Base-by-base conservation (phyloP, 2,113 vertebrate genomes). In the Cheirogaleus medius region DNA sequence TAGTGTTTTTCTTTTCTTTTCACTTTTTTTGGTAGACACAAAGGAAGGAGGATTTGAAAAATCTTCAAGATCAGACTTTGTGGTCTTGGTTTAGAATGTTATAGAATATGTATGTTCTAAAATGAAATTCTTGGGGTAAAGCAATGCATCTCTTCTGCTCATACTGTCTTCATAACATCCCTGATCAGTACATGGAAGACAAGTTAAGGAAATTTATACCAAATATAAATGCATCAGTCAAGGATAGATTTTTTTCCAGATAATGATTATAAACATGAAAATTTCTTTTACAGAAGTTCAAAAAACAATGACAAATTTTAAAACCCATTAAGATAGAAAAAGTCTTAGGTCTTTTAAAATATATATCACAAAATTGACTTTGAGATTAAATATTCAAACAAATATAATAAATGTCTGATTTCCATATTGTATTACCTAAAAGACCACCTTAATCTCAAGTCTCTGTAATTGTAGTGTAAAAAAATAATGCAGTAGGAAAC, bases 1-100 rank as follows among this genome's bases (percentile, higher is more conserved):
- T 95, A 96, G 91, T 88, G 71, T 60, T 97, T 98, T 92, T 92
- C 92, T 97, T 91, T 88, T 90, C 37, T 88, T 93, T 88, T 56
- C 66, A 42, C 8, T 42, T 68, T 47, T 94, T 96, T 88, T 20
- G 34, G 39, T 86, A 96, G 95, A 80, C 86, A 96, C 90, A 89
- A 14, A 86, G 49, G 13, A 20, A 94, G n/a, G 78, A 81, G 37
- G 82, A 83, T 94, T 95, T 84, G 15, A 87, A 76, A 93, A 58
- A 37, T 87, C 63, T 95, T 98, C 95, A 92, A 74, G 58, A 81
- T 78, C 84, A 81, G 91, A 97, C 81, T 56, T 52, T 91, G 81
- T 15, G 87, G 77, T 90, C 39, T 68, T 44, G 73, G 29, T 83
- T 89, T 95, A 76, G 81, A 87, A 76, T 76, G 10, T 56, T 71